phyloP scores from a whole-genome alignment of 2,888 invertebrate genomes.

The Dryadula phaetusa region DNA sequence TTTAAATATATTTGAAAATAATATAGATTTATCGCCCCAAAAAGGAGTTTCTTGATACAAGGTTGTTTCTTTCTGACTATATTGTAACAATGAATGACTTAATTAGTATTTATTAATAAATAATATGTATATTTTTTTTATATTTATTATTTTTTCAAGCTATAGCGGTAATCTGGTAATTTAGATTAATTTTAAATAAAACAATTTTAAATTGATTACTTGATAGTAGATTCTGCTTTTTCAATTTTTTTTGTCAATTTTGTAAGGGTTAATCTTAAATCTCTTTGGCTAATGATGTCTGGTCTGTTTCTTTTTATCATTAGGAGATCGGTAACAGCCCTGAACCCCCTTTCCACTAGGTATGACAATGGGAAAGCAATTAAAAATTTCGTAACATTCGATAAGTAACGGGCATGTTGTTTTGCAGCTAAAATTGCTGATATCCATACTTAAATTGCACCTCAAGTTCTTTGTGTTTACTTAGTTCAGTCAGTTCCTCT shows the following conservation, averaged over 20 bases:
- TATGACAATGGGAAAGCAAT: slow-evolving; percentile 43
- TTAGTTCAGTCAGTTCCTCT: slow-evolving; percentile 37
- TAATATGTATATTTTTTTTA: too few relatives aligned
- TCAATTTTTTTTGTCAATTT: neutral
- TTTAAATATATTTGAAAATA: too few relatives aligned
- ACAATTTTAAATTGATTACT: too few relatives aligned
- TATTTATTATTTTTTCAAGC: too few relatives aligned
- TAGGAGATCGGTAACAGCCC: slow-evolving; percentile 28
- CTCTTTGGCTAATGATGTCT: slow-evolving; percentile 22
- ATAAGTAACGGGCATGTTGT: slow-evolving; percentile 10
- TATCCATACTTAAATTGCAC: slow-evolving; percentile 41
- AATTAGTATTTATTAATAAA: too few relatives aligned
- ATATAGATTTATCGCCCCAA: too few relatives aligned
- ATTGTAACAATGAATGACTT: too few relatives aligned
- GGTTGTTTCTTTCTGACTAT: too few relatives aligned
- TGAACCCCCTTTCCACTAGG: slow-evolving; percentile 31
- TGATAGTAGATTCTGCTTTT: too few relatives aligned
- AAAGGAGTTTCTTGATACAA: too few relatives aligned
- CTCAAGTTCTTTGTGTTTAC: slow-evolving; percentile 35
- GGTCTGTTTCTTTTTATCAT: slow-evolving; percentile 32
- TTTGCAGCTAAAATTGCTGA: slow-evolving; percentile 36
- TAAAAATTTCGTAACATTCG: slow-evolving; percentile 20
- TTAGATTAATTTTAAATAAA: too few relatives aligned
- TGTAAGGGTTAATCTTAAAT: slow-evolving; percentile 8
- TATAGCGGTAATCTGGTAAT: too few relatives aligned